Conservation (phyloP, 2,797 vertebrate species). For the Malacoctenus gilli region DNA sequence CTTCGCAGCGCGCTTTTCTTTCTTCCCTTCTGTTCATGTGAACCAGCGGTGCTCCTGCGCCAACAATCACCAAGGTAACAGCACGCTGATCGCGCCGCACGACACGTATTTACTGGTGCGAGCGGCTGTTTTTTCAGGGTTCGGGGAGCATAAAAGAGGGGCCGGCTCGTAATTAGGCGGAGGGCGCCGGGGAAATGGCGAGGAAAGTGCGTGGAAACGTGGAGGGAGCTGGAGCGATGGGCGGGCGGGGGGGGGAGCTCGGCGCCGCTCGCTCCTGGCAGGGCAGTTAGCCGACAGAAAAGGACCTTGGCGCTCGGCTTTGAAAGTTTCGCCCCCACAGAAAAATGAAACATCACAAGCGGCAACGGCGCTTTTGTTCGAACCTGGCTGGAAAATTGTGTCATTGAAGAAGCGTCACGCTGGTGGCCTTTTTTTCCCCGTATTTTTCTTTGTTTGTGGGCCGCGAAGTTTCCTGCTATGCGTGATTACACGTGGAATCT, state of each 20-base stretch:
- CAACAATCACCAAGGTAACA: no score
- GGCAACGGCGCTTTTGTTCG: neutral
- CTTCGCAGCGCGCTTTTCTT: no score
- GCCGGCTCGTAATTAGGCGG: neutral
- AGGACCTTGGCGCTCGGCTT: conserved; percentile 2
- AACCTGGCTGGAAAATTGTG: neutral
- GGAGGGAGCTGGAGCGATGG: no score
- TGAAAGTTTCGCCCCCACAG: conserved; percentile 3
- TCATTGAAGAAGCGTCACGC: neutral
- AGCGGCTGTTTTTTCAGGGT: neutral
- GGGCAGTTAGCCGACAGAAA: neutral
- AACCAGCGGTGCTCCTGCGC: no score
- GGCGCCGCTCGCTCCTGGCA: neutral
- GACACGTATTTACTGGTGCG: no score
- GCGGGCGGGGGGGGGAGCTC: no score
- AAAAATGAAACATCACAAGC: conserved; percentile 3
- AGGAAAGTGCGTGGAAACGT: neutral
- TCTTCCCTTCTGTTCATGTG: no score
- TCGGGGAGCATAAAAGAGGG: neutral
- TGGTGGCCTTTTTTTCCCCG: neutral
- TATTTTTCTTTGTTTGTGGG: no score
- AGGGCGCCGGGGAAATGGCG: neutral
- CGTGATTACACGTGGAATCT: no score
- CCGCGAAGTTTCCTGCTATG: no score
- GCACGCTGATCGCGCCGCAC: no score